Evolutionary conservation across 1,140 invertebrate species (phyloP).

Genomic region (Tribolium madens): DNA sequence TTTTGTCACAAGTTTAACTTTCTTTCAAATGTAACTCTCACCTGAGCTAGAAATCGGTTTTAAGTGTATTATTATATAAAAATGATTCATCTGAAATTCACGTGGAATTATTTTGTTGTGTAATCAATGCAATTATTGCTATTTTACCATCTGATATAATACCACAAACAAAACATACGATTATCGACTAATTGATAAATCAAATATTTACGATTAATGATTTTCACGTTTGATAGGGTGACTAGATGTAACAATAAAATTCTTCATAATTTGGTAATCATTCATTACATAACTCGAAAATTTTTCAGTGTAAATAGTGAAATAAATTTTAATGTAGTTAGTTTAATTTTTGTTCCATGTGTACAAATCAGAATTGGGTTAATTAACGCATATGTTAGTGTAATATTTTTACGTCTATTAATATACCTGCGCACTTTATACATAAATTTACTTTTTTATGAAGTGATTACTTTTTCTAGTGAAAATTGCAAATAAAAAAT

Average conservation of each 20-base stretch:
- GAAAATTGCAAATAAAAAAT: not conserved
- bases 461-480: not conserved
- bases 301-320: too few species aligned
- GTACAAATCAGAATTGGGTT: not conserved
- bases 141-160: conserved; percentile 4
- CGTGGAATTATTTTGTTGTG: conserved; percentile 20
- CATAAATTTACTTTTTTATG: too few species aligned
- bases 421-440: too few species aligned
- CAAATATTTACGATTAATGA: not conserved
- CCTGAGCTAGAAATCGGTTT: not conserved
- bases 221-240: not conserved
- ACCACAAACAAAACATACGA: not conserved
- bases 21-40: conserved; percentile 1
- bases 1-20: not conserved
- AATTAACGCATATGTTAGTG: not conserved
- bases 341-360: too few species aligned
- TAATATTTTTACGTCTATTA: not conserved
- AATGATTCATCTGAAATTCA: conserved; percentile 31
- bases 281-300: not conserved
- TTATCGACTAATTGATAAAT: conserved; percentile 8
- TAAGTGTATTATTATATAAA: conserved; percentile 12
- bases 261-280: too few species aligned
- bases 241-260: too few species aligned
- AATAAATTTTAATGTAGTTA: too few species aligned
- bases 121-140: not conserved